Evolutionary conservation across 2,888 invertebrate species (phyloP), one percentile per base, ranked within the genome.

Genomic region (Empis stercorea): DNA sequence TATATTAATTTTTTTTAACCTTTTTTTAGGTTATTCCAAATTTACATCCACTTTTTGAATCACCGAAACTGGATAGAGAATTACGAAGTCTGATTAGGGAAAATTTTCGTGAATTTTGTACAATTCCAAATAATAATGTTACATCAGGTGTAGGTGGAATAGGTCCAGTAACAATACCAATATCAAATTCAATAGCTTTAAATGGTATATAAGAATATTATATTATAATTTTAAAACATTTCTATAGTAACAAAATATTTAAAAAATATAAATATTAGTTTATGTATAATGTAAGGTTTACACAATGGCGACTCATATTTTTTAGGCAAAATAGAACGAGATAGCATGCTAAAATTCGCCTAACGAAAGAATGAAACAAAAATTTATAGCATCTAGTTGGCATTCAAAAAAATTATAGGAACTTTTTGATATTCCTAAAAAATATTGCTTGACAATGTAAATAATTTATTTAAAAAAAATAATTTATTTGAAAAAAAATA

Each of bases 41-140:
- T 61, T 76, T 80, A 56, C 76, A 76, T 61, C 77, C 79, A 10
- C 65, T 75, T 48, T 58, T 72, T 74, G 61, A 70, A 67, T 56
- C 75, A 64, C 73, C 75, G 7, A 80, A 79, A 58, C 61, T 82
- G 49, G 82, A 82, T 63, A 70, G 73, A 53, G 81, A 82, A 54
- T 63, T 82, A 47, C 68, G 77, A 51, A 77, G 78, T 51, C 82
- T 92, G 68, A 86, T 96, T 37, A 78, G 87, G 54, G 91, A 92
- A 61, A 88, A 87, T 37, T 96, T 96, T 64, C 82, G 84, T 59
- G 94, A 95, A 69, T 95, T 95, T 68, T 54, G 52, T 45, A 47
- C 51, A 30, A 16, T 50, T 17, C 38, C 52, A 30, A 37, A 40
- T 36, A 44, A 23, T 27, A 43, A 20, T 38, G 62, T 67, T 3